Conservation (phyloP, 2,888 invertebrate species). For the Bedellia somnulentella region DNA sequence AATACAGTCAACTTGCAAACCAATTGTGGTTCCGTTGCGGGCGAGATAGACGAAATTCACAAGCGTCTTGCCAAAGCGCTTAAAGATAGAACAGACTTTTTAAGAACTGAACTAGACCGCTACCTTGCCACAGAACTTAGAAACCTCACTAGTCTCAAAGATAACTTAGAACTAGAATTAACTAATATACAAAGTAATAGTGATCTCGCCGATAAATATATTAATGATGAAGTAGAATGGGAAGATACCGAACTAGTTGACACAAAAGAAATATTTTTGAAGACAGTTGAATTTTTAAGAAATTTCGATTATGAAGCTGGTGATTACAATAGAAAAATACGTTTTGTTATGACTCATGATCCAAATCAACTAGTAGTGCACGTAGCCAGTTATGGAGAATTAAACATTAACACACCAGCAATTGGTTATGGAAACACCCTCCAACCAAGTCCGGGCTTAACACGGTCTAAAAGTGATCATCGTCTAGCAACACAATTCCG, state of each 20-base stretch:
- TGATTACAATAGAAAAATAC: constrained; percentile 82
- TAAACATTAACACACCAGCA: constrained; percentile 72
- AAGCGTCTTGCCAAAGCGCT: constrained; percentile 83
- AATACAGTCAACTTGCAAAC: constrained; percentile 85
- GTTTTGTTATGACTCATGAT: constrained; percentile 88
- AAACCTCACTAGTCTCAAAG: constrained; percentile 83
- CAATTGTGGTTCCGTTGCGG: constrained; percentile 86
- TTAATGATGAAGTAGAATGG: constrained; percentile 88
- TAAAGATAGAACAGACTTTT: constrained; percentile 85
- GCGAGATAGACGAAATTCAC: constrained; percentile 93
- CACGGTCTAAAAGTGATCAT: constrained; percentile 93
- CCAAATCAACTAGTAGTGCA: constrained; percentile 88
- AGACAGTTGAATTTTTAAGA: constrained; percentile 92
- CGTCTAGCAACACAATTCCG: constrained; percentile 86
- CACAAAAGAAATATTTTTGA: constrained; percentile 93
- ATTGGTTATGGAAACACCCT: constrained; percentile 56
- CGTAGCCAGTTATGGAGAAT: constrained; percentile 86
- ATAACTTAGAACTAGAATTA: constrained; percentile 92
- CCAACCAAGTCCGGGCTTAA: constrained; percentile 74
- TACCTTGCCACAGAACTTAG: constrained; percentile 88
- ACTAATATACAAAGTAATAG: constrained; percentile 95
- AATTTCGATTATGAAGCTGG: constrained; percentile 94
- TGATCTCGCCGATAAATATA: constrained; percentile 93
- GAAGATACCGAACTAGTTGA: constrained; percentile 92
- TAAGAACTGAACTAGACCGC: constrained; percentile 88